Percentiles rank a stretch among this genome's conserved stretches.
Conservation (phyloP, 2,797 vertebrate genomes). For the Peromyscus nudipes region DNA sequence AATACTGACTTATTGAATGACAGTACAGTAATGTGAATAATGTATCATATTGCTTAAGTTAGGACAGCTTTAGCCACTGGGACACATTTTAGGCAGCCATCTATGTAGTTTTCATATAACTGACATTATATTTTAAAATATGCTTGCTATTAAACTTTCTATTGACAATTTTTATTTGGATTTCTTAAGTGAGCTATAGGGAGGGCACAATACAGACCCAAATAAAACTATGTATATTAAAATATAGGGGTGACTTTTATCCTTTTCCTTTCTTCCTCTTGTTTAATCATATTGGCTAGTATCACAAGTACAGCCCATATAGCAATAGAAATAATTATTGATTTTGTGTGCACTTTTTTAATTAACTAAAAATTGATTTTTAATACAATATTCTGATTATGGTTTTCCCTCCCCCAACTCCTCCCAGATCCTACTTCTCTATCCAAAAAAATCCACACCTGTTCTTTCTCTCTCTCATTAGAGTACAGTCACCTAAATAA, state of each 20-base stretch:
- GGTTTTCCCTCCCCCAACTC: background rate
- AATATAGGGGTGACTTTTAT: background rate
- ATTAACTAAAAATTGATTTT: background rate
- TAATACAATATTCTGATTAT: background rate
- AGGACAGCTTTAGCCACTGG: background rate
- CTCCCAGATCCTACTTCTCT: background rate
- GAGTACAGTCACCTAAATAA: background rate
- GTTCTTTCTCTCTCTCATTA: background rate
- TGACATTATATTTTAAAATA: background rate
- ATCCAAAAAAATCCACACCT: background rate
- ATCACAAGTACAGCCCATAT: background rate
- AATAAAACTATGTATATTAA: background rate
- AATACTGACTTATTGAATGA: background rate
- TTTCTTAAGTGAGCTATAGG: background rate
- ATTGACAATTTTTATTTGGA: background rate
- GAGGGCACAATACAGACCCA: background rate
- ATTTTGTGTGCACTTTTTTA: background rate
- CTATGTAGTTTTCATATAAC: background rate
- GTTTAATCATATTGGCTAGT: background rate
- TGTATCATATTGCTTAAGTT: constrained; percentile 32
- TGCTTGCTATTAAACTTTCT: background rate
- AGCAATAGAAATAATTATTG: background rate
- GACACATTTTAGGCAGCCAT: background rate
- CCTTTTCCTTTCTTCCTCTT: background rate
- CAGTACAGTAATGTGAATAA: background rate